phyloP scores from a whole-genome alignment of 2,888 invertebrate genomes.

The Melanostoma mellinum region DNA sequence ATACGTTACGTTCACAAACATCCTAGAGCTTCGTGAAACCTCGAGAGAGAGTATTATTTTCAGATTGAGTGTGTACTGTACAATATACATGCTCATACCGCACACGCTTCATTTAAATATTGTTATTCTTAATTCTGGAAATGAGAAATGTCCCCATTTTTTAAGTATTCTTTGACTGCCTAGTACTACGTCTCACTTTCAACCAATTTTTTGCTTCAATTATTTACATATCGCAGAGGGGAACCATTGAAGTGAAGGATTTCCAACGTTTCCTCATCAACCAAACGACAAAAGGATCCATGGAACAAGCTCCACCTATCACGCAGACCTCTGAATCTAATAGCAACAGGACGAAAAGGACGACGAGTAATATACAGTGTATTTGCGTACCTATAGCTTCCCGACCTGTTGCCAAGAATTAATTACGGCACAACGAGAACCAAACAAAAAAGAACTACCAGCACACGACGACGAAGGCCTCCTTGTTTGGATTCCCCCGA shows the following conservation, averaged over 20 bases:
- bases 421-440: constrained; percentile 44
- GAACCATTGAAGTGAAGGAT: constrained; percentile 56
- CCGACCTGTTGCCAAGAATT: constrained; percentile 66
- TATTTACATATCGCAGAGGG: constrained; percentile 64
- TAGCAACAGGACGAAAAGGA: constrained; percentile 55
- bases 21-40: constrained; percentile 35
- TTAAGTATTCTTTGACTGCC: constrained; percentile 47
- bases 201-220: constrained; percentile 44
- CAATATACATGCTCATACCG: constrained; percentile 22
- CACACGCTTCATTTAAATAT: constrained; percentile 53
- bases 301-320: not conserved
- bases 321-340: constrained; percentile 21
- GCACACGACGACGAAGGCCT: constrained; percentile 7
- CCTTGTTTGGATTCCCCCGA: constrained; percentile 50
- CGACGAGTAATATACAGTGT: constrained; percentile 21
- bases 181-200: constrained; percentile 34
- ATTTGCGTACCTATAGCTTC: constrained; percentile 31
- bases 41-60: constrained; percentile 41
- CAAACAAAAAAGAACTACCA: constrained; percentile 29
- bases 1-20: not conserved
- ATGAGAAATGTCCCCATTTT: constrained; percentile 42
- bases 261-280: constrained; percentile 40
- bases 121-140: constrained; percentile 42
- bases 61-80: constrained; percentile 24
- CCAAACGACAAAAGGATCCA: constrained; percentile 33